A percentile compares a stretch with the other conserved stretches of the same genome.
Evolutionary conservation across 2,888 invertebrate genomes (phyloP).

Genomic region (Drosophila greeni): DNA sequence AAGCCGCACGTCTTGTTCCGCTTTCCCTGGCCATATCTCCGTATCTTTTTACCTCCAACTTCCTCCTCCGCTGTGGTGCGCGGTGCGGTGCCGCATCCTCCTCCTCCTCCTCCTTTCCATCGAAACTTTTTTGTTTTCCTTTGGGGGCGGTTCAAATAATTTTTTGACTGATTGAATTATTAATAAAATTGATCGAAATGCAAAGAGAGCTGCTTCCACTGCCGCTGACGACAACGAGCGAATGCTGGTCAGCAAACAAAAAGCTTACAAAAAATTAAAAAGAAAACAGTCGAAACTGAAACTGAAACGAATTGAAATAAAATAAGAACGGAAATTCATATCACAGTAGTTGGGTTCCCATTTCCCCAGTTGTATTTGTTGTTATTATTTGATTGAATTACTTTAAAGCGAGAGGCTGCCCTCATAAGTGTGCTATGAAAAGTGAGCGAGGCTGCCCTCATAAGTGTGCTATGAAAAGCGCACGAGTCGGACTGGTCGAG

Average conservation of each 20-base stretch:
- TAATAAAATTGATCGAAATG: constrained; percentile 77
- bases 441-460: too few relatives aligned
- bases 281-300: not conserved
- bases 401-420: constrained; percentile 23
- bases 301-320: constrained; percentile 8
- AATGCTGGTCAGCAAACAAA: constrained; percentile 56
- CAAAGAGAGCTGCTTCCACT: constrained; percentile 48
- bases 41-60: not conserved
- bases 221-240: constrained; percentile 25
- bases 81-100: constrained; percentile 19
- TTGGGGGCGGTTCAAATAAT: constrained; percentile 70
- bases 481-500: not conserved
- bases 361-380: constrained; percentile 18
- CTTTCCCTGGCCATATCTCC: not conserved
- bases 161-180: constrained; percentile 77
- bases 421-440: constrained; percentile 31
- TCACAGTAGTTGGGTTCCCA: constrained; percentile 14
- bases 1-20: constrained; percentile 25
- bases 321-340: constrained; percentile 31
- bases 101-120: constrained; percentile 13
- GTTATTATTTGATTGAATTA: constrained; percentile 45
- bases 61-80: not conserved
- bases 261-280: constrained; percentile 18
- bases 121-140: constrained; percentile 72
- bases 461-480: constrained; percentile 2